These are phyloP conservation scores for Polyodon spathula DNA, from an alignment of 2,113 vertebrate genomes.

Conservation along the genomic window DNA sequence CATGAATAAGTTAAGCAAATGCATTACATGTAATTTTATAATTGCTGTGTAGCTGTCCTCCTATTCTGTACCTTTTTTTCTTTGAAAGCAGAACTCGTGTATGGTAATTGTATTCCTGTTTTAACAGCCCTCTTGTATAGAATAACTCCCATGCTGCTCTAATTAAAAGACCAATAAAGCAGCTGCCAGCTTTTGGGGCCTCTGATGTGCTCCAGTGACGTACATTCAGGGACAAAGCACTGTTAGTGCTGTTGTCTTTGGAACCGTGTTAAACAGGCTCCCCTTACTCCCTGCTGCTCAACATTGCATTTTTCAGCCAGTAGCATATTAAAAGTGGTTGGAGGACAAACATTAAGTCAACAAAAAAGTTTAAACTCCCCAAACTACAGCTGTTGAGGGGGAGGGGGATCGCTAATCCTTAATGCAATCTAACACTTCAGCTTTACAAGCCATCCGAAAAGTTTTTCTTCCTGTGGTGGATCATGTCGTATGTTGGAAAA, in stretches of 20 bases:
- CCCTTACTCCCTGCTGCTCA: neutral
- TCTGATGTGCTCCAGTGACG: conserved; percentile 12
- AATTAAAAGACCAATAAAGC: conserved; percentile 37
- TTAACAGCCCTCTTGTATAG: conserved; percentile 17
- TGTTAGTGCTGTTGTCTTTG: conserved; percentile 15
- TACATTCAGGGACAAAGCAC: neutral
- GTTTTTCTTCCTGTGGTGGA: no score
- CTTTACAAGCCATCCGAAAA: no score
- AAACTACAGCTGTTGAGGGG: neutral
- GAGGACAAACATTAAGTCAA: neutral
- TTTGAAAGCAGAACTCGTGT: neutral
- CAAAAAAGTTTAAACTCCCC: no score
- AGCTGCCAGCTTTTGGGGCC: conserved; percentile 20
- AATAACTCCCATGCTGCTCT: conserved; percentile 30
- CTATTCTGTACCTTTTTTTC: neutral
- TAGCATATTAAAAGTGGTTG: conserved; percentile 1
- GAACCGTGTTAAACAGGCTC: conserved; percentile 5
- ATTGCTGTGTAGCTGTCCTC: neutral
- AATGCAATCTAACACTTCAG: no score
- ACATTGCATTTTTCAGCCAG: conserved; percentile 13
- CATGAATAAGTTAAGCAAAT: no score
- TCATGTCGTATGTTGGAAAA: no score
- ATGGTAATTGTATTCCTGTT: conserved; percentile 8
- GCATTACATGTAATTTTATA: no score
- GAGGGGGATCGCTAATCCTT: neutral